A percentile compares a stretch with the other conserved stretches of the same genome.
Evolutionary conservation across 2,888 invertebrate species (phyloP).

Genomic region (Rotaria socialis): DNA sequence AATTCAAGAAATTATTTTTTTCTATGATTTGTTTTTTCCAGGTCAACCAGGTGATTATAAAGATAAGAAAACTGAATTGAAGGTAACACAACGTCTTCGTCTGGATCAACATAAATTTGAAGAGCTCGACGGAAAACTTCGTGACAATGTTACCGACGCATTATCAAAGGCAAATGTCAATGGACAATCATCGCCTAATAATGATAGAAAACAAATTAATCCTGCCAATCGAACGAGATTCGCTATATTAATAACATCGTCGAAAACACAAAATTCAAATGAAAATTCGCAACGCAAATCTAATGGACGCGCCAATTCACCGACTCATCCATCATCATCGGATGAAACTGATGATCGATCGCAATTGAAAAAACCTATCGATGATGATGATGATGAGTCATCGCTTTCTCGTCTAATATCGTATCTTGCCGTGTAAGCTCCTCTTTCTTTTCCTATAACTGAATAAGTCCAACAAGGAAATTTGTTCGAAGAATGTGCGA

Average conservation of each 20-base stretch:
- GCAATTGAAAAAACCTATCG: background rate
- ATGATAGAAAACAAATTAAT: background rate
- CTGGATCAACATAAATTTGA: background rate
- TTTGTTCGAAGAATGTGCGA: too few relatives aligned
- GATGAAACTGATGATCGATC: background rate
- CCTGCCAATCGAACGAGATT: background rate
- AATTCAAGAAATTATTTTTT: too few relatives aligned
- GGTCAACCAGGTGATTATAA: background rate
- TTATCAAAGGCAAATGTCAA: background rate
- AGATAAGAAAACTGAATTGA: conserved; percentile 3
- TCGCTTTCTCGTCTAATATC: background rate
- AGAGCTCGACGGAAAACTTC: background rate
- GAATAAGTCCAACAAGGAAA: too few relatives aligned
- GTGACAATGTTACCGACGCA: background rate
- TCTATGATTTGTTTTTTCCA: background rate
- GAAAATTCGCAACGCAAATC: background rate
- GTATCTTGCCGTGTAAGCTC: background rate
- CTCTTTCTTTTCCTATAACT: too few relatives aligned
- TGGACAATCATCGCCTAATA: background rate
- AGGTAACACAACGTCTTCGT: conserved; percentile 12
- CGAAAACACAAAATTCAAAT: background rate
- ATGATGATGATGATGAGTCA: background rate
- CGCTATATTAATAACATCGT: background rate
- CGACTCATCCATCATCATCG: background rate
- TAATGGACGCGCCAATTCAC: background rate